phyloP scores from a whole-genome alignment of 2,797 vertebrate species.

The Enteromius thamalakanensis region DNA sequence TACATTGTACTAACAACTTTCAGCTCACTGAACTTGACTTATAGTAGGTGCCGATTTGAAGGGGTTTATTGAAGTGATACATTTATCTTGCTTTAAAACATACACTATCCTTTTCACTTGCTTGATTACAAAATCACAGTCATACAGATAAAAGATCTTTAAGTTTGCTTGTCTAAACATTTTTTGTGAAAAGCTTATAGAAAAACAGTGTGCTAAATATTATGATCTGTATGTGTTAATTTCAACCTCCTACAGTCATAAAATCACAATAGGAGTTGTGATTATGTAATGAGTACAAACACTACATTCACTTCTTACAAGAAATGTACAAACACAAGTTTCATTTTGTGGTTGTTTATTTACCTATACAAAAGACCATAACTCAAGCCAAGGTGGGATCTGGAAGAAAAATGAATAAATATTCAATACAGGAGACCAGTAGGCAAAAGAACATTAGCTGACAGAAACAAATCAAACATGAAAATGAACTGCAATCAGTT shows the following conservation, averaged over 20 bases:
- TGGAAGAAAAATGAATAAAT: background rate
- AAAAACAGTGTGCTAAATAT: background rate
- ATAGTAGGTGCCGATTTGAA: background rate
- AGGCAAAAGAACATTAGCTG: background rate
- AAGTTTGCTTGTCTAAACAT: background rate
- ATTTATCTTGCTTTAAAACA: background rate
- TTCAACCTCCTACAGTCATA: background rate
- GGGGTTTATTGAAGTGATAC: background rate
- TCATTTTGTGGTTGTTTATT: slow-evolving; percentile 56
- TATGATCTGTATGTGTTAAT: background rate
- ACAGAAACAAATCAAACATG: background rate
- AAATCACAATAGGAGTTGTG: background rate
- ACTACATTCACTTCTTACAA: background rate
- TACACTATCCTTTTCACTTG: background rate
- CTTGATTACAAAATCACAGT: background rate
- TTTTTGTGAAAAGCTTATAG: too few relatives aligned
- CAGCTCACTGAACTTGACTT: background rate
- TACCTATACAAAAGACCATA: slow-evolving; percentile 59
- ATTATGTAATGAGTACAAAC: background rate
- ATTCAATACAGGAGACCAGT: background rate
- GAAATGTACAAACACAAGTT: slow-evolving; percentile 17
- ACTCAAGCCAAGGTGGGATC: slow-evolving; percentile 43
- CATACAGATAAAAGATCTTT: background rate
- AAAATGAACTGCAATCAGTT: rapidly evolving
- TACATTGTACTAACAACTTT: background rate